Conservation (phyloP, 2,113 vertebrate genomes). For the Sitta europaea region DNA sequence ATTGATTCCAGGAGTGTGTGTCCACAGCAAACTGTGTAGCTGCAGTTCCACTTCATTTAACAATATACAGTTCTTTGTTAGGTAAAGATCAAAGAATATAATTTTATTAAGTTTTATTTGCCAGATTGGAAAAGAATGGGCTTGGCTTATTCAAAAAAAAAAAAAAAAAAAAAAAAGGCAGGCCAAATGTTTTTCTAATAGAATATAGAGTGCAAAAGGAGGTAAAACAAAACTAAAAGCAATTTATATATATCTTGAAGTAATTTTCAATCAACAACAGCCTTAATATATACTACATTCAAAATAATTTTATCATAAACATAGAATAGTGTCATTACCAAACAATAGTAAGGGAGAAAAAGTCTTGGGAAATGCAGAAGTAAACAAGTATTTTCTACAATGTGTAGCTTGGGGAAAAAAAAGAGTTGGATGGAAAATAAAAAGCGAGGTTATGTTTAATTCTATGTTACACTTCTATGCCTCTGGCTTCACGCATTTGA, state of each 20-base stretch:
- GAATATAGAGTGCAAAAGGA: conserved; percentile 3
- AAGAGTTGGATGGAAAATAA: neutral
- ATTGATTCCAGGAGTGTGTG: conserved; percentile 65
- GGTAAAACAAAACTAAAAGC: conserved; percentile 29
- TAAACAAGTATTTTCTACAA: neutral
- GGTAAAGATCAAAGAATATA: conserved; percentile 66
- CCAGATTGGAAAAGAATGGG: conserved; percentile 45
- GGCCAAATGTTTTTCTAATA: neutral
- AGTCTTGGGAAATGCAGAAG: neutral
- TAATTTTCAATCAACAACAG: neutral
- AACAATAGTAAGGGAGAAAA: neutral
- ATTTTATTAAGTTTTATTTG: conserved; percentile 65
- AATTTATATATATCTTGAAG: neutral
- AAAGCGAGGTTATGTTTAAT: neutral
- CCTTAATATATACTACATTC: neutral
- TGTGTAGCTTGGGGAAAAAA: neutral
- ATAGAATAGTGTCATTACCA: neutral
- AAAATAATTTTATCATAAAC: neutral
- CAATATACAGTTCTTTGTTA: conserved; percentile 60
- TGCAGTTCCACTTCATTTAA: conserved; percentile 65
- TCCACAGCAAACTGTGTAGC: conserved; percentile 56
- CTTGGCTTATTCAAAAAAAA: neutral
- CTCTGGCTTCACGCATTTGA: neutral
- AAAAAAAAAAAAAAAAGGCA: neutral
- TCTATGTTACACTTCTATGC: neutral